Conservation (phyloP, 1,140 invertebrate genomes). For the Eciton burchellii region DNA sequence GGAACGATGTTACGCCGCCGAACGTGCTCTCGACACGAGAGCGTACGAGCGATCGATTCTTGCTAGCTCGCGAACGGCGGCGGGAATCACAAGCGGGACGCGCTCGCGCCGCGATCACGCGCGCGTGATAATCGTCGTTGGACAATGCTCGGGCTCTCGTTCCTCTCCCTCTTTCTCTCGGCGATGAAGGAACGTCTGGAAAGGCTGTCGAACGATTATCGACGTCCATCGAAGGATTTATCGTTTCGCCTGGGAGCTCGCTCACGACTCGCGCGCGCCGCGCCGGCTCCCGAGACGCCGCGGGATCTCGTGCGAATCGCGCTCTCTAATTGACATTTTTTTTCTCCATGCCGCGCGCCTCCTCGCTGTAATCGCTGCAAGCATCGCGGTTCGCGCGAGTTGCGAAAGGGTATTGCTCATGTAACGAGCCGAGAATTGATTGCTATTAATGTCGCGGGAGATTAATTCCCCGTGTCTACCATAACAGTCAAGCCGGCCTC, state of each 20-base stretch:
- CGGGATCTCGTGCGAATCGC: slow-evolving; percentile 7
- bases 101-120: slow-evolving; percentile 70
- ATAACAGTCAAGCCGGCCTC: background rate
- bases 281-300: slow-evolving; percentile 30
- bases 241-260: slow-evolving; percentile 68
- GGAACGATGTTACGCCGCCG: slow-evolving; percentile 36
- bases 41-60: slow-evolving; percentile 56
- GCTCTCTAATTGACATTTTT: too few relatives aligned
- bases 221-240: slow-evolving; percentile 78
- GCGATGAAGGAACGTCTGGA: slow-evolving; percentile 69
- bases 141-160: slow-evolving; percentile 69
- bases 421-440: slow-evolving; percentile 46
- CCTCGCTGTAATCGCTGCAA: background rate
- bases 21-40: slow-evolving; percentile 67
- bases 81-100: slow-evolving; percentile 54
- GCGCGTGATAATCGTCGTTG: slow-evolving; percentile 73
- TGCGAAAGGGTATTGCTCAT: slow-evolving; percentile 1
- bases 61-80: slow-evolving; percentile 37
- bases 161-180: slow-evolving; percentile 51
- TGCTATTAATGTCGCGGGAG: slow-evolving; percentile 36
- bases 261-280: slow-evolving; percentile 16
- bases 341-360: background rate
- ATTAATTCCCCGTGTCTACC: slow-evolving; percentile 29
- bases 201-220: slow-evolving; percentile 75
- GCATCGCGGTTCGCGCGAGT: background rate